Base-by-base conservation (phyloP, 2,888 invertebrate genomes). In the Phortica magna region DNA sequence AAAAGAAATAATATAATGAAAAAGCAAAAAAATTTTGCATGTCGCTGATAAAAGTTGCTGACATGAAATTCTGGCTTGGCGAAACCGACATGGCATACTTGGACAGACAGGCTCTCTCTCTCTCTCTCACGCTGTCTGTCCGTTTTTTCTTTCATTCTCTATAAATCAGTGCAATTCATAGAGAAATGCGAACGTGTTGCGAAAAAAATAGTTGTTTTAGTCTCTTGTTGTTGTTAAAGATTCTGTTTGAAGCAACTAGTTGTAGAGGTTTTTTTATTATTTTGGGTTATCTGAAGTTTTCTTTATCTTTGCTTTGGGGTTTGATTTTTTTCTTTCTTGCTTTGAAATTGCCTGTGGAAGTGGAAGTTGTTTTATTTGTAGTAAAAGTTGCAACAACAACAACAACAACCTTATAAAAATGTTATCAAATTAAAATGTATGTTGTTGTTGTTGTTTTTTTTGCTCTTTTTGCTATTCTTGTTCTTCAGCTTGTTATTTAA, bases 331-430 rank as follows among this genome's bases (percentile, higher is more conserved):
- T 48, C 48, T 48, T 48, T 12, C 14, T 31, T 14, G 2, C 31
- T 68, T 43, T 42, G 39, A 41, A 17, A 17, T 61, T 64, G 43
- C n/a, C 31, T 61, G 76, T 79, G 78, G 78, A 78, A 81, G 80
- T 80, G 77, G 78, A 78, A 82, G 83, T 81, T 61, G 78, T 68
- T 79, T 74, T 61, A 19, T 43, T 81, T 79, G 81, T 81, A 82
- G 83, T 83, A 83, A 83, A 83, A 83, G 84, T 83, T 83, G 83
- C 81, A 82, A 75, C 42, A 67, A 67, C n/a, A 41, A 31, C 65
- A 59, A 59, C 68, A 78, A 59, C 78, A 61, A 68, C 78, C 78
- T 76, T 74, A 74, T 61, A 78, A 80, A 78, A 61, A 14, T 71
- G n/a, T 71, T 71, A 53, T 53, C 39, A 48, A 53, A 53, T 9